Evolutionary conservation across 2,113 vertebrate genomes (phyloP).

Genomic region (Numenius arquata): DNA sequence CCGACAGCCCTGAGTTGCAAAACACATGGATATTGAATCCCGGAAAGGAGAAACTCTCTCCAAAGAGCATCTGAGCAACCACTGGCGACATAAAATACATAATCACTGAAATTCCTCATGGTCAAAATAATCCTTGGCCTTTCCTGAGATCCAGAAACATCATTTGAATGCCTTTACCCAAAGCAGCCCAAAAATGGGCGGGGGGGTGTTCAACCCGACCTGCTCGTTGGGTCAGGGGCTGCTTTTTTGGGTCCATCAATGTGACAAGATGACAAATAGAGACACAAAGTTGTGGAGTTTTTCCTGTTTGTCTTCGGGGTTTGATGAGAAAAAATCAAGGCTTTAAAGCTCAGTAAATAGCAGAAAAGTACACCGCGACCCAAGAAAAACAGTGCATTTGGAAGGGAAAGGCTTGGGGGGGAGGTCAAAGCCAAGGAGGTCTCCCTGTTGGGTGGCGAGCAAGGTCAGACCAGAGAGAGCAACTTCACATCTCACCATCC

Average conservation of each 20-base stretch:
- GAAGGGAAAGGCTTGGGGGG: neutral
- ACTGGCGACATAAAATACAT: neutral
- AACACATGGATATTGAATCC: neutral
- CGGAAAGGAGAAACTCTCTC: neutral
- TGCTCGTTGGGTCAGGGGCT: neutral
- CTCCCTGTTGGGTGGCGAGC: neutral
- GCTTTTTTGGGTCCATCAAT: neutral
- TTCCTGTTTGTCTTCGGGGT: neutral
- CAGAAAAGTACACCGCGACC: neutral
- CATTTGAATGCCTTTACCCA: neutral
- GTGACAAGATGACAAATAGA: neutral
- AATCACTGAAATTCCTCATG: neutral
- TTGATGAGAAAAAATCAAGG: neutral
- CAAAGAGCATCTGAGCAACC: neutral
- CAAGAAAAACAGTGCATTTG: neutral
- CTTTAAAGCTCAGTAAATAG: slow-evolving; percentile 20
- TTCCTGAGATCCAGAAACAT: neutral
- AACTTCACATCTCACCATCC: neutral
- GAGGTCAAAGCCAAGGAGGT: neutral
- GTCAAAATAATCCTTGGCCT: neutral
- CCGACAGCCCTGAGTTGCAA: neutral
- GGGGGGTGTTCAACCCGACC: neutral
- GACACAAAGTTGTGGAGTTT: neutral
- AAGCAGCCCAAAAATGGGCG: neutral
- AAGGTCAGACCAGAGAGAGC: neutral